Percentiles rank a stretch among this genome's conserved stretches.
These are phyloP conservation scores for Sterrhoptilus dennistouni DNA, from an alignment of 2,113 vertebrate species.

Conservation along the genomic window DNA sequence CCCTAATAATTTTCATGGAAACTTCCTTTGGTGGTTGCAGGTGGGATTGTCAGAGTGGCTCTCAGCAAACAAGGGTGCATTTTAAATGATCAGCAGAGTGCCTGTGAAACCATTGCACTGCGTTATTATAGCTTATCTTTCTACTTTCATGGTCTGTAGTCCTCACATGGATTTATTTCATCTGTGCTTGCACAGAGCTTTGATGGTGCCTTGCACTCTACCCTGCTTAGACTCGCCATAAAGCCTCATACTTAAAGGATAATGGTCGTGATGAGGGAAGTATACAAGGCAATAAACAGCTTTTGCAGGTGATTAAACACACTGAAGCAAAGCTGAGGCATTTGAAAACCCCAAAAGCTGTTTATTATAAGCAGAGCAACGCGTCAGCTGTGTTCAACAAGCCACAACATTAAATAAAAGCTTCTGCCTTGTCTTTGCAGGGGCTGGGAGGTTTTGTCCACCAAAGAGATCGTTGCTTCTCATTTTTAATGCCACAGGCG, in stretches of 20 bases:
- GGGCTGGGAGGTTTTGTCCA: background rate
- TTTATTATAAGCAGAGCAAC: constrained; percentile 25
- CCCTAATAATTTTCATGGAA: background rate
- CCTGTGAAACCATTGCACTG: background rate
- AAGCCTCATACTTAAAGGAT: constrained; percentile 36
- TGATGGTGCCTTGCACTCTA: background rate
- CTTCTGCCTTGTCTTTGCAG: background rate
- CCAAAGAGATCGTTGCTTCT: background rate
- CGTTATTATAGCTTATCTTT: constrained; percentile 19
- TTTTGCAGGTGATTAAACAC: constrained; percentile 58
- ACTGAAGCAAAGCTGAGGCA: constrained; percentile 45
- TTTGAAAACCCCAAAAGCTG: constrained; percentile 38
- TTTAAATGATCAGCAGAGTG: constrained; percentile 12
- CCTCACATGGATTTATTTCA: constrained; percentile 37
- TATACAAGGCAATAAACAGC: constrained; percentile 56
- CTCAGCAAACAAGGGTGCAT: background rate
- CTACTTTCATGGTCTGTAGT: background rate
- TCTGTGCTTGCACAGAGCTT: background rate
- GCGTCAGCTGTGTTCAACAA: background rate
- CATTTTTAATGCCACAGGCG: background rate
- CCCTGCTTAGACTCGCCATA: background rate
- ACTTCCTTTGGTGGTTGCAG: background rate
- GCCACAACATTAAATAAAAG: constrained; percentile 15
- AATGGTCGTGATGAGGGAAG: constrained; percentile 29
- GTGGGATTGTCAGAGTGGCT: background rate